Conservation (phyloP, 2,113 vertebrate genomes). For the Festucalex cinctus region DNA sequence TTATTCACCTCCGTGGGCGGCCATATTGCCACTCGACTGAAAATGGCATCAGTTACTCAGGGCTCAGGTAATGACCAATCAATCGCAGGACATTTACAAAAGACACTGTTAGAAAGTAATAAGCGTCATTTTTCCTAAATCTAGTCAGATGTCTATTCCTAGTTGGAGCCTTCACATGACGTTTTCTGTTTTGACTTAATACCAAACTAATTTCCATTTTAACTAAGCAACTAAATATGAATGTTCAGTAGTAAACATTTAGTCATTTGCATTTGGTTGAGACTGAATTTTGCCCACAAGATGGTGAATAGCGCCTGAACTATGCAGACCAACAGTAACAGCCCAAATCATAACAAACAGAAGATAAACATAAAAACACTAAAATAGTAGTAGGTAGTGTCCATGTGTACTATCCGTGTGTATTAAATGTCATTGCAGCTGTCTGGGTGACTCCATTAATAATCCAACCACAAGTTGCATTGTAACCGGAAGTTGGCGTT, state of each 20-base stretch:
- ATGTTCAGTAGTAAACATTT: too few species aligned
- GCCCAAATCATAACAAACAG: neutral
- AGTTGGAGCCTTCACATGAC: neutral
- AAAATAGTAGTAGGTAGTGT: neutral
- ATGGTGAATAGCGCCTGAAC: neutral
- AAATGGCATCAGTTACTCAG: too few species aligned
- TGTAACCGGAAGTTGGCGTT: conserved; percentile 31
- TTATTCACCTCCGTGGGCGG: too few species aligned
- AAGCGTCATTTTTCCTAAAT: too few species aligned
- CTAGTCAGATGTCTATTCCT: too few species aligned
- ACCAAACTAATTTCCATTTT: neutral
- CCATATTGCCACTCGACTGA: too few species aligned
- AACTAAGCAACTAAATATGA: too few species aligned
- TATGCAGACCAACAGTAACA: neutral
- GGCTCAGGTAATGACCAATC: too few species aligned
- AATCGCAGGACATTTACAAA: too few species aligned
- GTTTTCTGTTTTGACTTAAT: neutral
- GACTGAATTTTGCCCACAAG: neutral
- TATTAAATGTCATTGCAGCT: conserved; percentile 2
- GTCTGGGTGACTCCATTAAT: neutral
- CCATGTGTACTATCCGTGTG: neutral
- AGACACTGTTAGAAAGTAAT: too few species aligned
- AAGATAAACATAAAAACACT: neutral
- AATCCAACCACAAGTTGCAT: conserved; percentile 1
- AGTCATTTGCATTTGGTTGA: neutral